Conservation (phyloP, 1,140 invertebrate species). For the Eciton burchellii region DNA sequence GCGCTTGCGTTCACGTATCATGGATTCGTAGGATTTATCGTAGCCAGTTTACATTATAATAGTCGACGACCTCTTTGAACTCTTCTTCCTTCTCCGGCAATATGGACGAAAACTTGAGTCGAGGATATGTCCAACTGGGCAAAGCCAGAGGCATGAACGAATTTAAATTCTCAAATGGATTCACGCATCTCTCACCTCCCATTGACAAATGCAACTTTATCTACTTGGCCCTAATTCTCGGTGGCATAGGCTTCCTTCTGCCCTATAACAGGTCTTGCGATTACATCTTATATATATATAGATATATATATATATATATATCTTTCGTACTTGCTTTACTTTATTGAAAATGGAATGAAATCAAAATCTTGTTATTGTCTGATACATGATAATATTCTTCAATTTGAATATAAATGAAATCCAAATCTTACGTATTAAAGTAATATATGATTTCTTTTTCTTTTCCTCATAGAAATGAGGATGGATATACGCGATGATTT, state of each 20-base stretch:
- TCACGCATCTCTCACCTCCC: slow-evolving; percentile 88
- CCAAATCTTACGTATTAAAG: too few species aligned
- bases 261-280: slow-evolving; percentile 94
- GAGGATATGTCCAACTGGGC: slow-evolving; percentile 88
- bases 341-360: background rate
- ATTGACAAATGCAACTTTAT: slow-evolving; percentile 92
- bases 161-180: slow-evolving; percentile 86
- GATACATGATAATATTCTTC: too few species aligned
- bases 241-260: slow-evolving; percentile 95
- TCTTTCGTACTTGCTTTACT: background rate
- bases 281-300: slow-evolving; percentile 22
- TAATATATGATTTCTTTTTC: too few species aligned
- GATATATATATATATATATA: too few species aligned
- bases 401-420: too few species aligned
- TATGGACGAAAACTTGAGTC: slow-evolving; percentile 89
- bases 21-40: slow-evolving; percentile 33
- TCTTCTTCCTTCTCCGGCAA: slow-evolving; percentile 63
- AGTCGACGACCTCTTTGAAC: background rate
- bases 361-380: slow-evolving; percentile 1
- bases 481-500: too few species aligned
- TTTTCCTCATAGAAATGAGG: too few species aligned
- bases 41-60: too few species aligned
- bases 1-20: slow-evolving; percentile 23
- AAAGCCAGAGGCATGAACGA: slow-evolving; percentile 86
- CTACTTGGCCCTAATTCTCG: slow-evolving; percentile 92